phyloP scores from a whole-genome alignment of 2,113 vertebrate genomes.

The Mus musculus region GRCm39 chr14:106632501-106633000 shows the following conservation, averaged over 20 bases:
- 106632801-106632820: too few species aligned
- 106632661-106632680: too few species aligned
- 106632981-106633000: too few species aligned
- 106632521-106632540: neutral
- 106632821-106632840: too few species aligned
- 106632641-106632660: too few species aligned
- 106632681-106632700: too few species aligned
- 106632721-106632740: neutral
- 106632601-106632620: rapidly evolving
- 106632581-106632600: too few species aligned
- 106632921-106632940: neutral
- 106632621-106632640: too few species aligned
- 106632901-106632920: neutral
- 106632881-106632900: neutral
- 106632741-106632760: neutral
- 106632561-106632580: neutral
- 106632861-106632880: neutral
- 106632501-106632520: neutral
- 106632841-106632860: too few species aligned
- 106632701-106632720: neutral
- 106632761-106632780: neutral
- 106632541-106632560: neutral
- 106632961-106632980: too few species aligned
- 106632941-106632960: neutral
- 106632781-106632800: neutral